phyloP scores from a whole-genome alignment of 1,140 invertebrate genomes.

The Neotoxoptera formosana region DNA sequence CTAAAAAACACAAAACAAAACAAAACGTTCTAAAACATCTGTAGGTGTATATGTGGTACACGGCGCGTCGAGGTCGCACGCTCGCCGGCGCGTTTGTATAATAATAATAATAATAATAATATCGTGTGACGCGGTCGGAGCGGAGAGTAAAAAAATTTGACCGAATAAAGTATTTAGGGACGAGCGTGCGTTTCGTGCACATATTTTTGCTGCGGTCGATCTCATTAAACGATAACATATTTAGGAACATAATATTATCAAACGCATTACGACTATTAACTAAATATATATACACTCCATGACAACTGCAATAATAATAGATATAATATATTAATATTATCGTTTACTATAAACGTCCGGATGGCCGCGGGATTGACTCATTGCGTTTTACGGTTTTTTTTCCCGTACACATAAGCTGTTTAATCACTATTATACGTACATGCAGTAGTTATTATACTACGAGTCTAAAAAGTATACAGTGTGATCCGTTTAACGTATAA shows the following conservation, averaged over 20 bases:
- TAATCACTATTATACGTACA: no score
- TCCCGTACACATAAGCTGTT: no score
- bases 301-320: no score
- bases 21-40: slow-evolving; percentile 13
- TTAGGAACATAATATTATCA: not conserved
- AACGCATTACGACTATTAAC: not conserved
- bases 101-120: not conserved
- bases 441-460: no score
- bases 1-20: no score
- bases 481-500: no score
- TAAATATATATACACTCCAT: no score
- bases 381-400: no score
- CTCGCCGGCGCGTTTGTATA: not conserved
- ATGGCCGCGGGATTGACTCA: no score
- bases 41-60: no score
- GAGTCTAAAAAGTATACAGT: no score
- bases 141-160: not conserved
- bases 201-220: not conserved
- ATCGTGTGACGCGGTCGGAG: not conserved
- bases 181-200: not conserved
- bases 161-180: not conserved
- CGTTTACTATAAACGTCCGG: not conserved
- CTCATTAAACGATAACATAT: not conserved
- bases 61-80: not conserved
- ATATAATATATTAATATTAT: no score